Percentiles rank a stretch among this genome's conserved stretches.
Conservation (phyloP, 2,797 vertebrate genomes). For the Astyanax mexicanus region DNA sequence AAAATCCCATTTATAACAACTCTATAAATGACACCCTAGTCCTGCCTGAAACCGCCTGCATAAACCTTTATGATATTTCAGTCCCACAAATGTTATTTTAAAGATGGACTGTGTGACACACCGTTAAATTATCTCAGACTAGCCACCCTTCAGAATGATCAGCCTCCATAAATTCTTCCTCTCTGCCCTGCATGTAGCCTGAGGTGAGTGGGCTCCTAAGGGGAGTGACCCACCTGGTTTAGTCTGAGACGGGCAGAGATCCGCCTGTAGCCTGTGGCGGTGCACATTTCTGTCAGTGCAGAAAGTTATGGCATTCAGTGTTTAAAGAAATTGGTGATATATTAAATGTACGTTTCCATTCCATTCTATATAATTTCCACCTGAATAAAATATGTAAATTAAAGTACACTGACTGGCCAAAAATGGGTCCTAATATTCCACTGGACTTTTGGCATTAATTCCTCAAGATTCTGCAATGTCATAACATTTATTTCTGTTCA, state of each 20-base stretch:
- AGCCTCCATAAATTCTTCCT: constrained; percentile 53
- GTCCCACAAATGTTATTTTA: constrained; percentile 26
- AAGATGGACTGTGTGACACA: constrained; percentile 39
- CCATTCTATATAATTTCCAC: no score
- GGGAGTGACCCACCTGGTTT: constrained; percentile 60
- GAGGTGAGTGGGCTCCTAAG: constrained; percentile 45
- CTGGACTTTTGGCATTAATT: no score
- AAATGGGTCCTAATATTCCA: no score
- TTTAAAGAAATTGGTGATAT: not conserved
- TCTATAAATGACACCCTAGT: constrained; percentile 19
- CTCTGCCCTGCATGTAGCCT: constrained; percentile 37
- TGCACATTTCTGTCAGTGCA: constrained; percentile 39
- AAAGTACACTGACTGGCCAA: not conserved
- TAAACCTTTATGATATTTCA: constrained; percentile 38
- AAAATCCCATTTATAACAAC: not conserved
- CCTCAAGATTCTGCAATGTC: no score
- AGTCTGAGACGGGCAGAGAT: constrained; percentile 68
- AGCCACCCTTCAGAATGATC: constrained; percentile 36
- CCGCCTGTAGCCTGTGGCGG: constrained; percentile 50
- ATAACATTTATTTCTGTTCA: no score
- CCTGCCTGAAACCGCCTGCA: not conserved
- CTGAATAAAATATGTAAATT: no score
- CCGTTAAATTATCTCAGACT: constrained; percentile 45
- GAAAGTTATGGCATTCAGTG: no score
- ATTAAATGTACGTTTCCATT: not conserved